Conservation (phyloP, 1,140 invertebrate species). For the Sinonovacula constricta region DNA sequence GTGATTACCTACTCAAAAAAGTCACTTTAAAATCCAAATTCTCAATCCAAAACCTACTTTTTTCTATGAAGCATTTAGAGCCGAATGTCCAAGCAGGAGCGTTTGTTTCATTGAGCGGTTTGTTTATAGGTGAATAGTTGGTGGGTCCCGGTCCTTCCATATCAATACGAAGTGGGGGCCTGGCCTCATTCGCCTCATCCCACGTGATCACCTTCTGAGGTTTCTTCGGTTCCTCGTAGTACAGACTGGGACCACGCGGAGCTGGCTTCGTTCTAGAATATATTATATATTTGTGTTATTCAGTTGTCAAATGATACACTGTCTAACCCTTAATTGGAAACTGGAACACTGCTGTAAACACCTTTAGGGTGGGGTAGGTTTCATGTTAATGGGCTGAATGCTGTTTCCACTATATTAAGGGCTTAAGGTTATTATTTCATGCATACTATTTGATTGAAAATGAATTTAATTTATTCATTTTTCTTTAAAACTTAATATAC, state of each 20-base stretch:
- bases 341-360: too few species aligned
- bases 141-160: conserved; percentile 72
- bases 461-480: too few species aligned
- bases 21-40: too few species aligned
- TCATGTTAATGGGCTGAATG: too few species aligned
- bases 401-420: too few species aligned
- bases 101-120: conserved; percentile 72
- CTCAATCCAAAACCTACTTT: conserved; percentile 64
- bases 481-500: too few species aligned
- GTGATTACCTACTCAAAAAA: too few species aligned
- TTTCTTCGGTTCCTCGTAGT: conserved; percentile 68
- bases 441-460: too few species aligned
- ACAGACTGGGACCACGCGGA: conserved; percentile 63
- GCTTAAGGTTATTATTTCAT: too few species aligned
- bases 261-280: conserved; percentile 59
- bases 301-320: too few species aligned
- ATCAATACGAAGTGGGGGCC: conserved; percentile 70
- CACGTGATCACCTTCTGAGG: conserved; percentile 68
- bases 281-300: neutral
- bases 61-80: conserved; percentile 66
- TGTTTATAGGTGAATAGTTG: conserved; percentile 68
- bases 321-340: too few species aligned
- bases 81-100: conserved; percentile 72
- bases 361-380: too few species aligned
- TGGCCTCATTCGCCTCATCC: conserved; percentile 68